phyloP scores from a whole-genome alignment of 1,140 invertebrate species.

The Augochlora pura region DNA sequence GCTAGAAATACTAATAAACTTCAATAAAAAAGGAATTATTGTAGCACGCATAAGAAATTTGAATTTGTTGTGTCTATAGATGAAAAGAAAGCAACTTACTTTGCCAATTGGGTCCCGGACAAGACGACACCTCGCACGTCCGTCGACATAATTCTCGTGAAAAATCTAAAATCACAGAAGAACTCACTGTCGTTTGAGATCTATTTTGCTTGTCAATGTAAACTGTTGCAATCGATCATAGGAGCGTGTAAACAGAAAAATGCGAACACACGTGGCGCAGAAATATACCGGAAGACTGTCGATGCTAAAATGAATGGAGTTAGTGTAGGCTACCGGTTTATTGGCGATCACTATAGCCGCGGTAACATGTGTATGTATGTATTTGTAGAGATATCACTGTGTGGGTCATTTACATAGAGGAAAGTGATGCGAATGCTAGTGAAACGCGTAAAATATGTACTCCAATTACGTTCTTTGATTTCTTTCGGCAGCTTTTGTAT shows the following conservation, averaged over 20 bases:
- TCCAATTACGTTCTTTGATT: neutral
- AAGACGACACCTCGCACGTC: constrained; percentile 68
- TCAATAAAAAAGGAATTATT: neutral
- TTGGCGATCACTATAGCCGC: neutral
- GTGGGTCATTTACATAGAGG: neutral
- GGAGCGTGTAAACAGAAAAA: neutral
- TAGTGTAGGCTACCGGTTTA: constrained; percentile 31
- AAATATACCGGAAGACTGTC: constrained; percentile 34
- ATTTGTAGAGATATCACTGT: neutral
- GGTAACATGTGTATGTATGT: neutral
- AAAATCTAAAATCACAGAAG: constrained; percentile 49
- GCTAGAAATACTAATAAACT: neutral
- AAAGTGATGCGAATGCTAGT: neutral
- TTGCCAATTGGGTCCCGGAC: constrained; percentile 71
- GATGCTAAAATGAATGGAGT: constrained; percentile 34
- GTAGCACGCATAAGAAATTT: neutral
- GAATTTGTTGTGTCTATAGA: neutral
- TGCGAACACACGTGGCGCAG: neutral
- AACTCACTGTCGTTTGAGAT: neutral
- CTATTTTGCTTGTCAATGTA: neutral
- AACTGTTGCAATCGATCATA: neutral
- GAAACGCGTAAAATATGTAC: neutral
- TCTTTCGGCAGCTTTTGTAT: neutral
- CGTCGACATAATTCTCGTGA: constrained; percentile 66
- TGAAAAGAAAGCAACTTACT: constrained; percentile 63